phyloP scores from a whole-genome alignment of 2,888 invertebrate species.

The Hydroisotoma schaefferi region DNA sequence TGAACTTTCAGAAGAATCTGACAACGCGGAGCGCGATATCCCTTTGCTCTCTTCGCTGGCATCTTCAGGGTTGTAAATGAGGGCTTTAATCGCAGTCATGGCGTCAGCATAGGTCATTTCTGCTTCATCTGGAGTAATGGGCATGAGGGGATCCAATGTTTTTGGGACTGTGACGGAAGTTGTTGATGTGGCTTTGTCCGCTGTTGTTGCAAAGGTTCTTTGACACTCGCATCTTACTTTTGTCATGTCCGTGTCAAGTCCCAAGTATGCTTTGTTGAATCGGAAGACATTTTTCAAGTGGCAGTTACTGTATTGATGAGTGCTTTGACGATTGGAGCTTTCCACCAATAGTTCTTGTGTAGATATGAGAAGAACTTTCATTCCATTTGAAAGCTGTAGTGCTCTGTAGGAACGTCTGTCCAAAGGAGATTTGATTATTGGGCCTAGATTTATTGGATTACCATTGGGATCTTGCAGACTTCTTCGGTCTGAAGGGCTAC shows the following conservation, averaged over 20 bases:
- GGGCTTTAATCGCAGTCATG: background rate
- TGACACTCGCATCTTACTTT: slow-evolving; percentile 21
- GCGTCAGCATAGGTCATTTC: background rate
- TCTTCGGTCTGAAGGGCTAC: background rate
- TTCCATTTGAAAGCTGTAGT: slow-evolving; percentile 22
- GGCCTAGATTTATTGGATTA: background rate
- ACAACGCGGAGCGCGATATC: too few species aligned
- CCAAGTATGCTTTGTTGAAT: slow-evolving; percentile 30
- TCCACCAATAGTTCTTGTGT: background rate
- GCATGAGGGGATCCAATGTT: too few species aligned
- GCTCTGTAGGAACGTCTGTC: slow-evolving; percentile 28
- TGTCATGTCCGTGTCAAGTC: slow-evolving; percentile 18
- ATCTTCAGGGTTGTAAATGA: slow-evolving; percentile 6
- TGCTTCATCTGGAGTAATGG: background rate
- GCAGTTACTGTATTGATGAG: slow-evolving; percentile 2
- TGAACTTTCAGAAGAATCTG: too few species aligned
- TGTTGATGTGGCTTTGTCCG: slow-evolving; percentile 5
- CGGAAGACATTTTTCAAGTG: slow-evolving; percentile 23
- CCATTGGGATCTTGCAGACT: background rate
- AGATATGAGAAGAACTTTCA: slow-evolving; percentile 26
- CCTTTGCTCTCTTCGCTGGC: too few species aligned
- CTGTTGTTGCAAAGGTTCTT: background rate
- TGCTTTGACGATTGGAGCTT: background rate
- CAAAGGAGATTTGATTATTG: slow-evolving; percentile 31
- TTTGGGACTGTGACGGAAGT: slow-evolving; percentile 9